Evolutionary conservation across 2,113 vertebrate genomes (phyloP).

Genomic region (Otus sunia): DNA sequence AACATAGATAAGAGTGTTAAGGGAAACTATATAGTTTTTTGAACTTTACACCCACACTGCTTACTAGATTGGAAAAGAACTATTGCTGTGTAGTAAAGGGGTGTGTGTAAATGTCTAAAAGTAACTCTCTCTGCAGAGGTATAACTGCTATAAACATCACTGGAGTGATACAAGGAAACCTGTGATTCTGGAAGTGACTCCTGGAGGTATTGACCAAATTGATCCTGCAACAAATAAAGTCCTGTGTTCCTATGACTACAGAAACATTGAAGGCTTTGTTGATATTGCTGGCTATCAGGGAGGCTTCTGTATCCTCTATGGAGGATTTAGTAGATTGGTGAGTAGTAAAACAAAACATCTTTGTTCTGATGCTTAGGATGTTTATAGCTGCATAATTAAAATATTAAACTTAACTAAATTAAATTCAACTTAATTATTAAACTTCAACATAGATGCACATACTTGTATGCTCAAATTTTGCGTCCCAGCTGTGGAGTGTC

Average conservation of each 20-base stretch:
- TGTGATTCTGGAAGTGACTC: constrained; percentile 93
- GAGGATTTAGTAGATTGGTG: constrained; percentile 96
- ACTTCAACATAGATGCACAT: neutral
- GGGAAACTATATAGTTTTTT: neutral
- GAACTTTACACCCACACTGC: neutral
- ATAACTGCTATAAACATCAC: constrained; percentile 98
- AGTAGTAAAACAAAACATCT: constrained; percentile 29
- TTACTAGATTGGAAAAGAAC: neutral
- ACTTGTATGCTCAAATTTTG: neutral
- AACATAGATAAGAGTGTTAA: neutral
- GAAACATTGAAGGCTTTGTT: constrained; percentile 96
- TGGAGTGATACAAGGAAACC: constrained; percentile 90
- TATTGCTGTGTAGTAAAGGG: neutral
- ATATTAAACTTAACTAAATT: neutral
- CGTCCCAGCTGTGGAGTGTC: neutral
- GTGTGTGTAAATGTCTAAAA: neutral
- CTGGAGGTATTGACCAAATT: constrained; percentile 96
- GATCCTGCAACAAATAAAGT: constrained; percentile 90
- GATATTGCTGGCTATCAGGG: constrained; percentile 94
- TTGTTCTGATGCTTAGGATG: neutral
- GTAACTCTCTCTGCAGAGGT: constrained; percentile 78
- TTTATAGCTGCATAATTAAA: neutral
- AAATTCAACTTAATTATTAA: neutral
- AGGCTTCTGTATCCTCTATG: constrained; percentile 94
- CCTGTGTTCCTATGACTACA: constrained; percentile 97